These are phyloP conservation scores for Diplolepis rosae DNA, from an alignment of 2,888 invertebrate species.

Conservation along the genomic window DNA sequence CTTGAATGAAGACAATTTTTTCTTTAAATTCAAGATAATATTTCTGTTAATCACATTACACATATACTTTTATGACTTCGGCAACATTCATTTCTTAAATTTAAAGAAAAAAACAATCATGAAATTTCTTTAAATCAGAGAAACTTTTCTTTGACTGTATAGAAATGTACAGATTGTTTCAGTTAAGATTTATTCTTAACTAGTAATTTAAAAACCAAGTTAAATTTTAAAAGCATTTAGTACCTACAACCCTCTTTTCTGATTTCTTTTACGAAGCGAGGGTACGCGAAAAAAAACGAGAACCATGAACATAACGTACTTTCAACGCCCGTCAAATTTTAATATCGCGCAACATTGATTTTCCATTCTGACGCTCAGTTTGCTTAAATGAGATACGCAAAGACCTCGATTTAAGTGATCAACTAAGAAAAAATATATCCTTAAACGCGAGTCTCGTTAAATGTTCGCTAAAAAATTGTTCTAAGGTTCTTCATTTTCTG, in stretches of 20 bases:
- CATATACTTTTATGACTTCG: no score
- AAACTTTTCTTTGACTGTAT: no score
- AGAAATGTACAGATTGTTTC: constrained; percentile 40
- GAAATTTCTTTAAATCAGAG: no score
- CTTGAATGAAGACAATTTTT: no score
- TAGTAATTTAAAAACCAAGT: constrained; percentile 44
- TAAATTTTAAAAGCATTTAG: constrained; percentile 62
- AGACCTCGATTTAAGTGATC: constrained; percentile 22
- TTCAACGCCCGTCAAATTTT: constrained; percentile 57
- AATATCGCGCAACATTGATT: constrained; percentile 61
- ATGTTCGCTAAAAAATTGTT: constrained; percentile 11
- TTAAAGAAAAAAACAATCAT: no score
- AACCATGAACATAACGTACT: constrained; percentile 53
- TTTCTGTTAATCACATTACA: no score
- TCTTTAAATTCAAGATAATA: no score
- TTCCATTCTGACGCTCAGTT: constrained; percentile 53
- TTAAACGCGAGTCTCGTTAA: neutral
- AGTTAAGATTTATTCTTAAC: constrained; percentile 44
- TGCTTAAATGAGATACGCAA: constrained; percentile 33
- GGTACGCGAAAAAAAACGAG: constrained; percentile 39
- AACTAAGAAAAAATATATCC: constrained; percentile 3
- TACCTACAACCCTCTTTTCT: constrained; percentile 51
- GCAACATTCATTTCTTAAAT: no score
- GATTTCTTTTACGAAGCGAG: constrained; percentile 45
- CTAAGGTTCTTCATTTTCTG: constrained; percentile 5